These are phyloP conservation scores for Actinia tenebrosa DNA, from an alignment of 64 coral and sea anemone species.

Conservation along the genomic window DNA sequence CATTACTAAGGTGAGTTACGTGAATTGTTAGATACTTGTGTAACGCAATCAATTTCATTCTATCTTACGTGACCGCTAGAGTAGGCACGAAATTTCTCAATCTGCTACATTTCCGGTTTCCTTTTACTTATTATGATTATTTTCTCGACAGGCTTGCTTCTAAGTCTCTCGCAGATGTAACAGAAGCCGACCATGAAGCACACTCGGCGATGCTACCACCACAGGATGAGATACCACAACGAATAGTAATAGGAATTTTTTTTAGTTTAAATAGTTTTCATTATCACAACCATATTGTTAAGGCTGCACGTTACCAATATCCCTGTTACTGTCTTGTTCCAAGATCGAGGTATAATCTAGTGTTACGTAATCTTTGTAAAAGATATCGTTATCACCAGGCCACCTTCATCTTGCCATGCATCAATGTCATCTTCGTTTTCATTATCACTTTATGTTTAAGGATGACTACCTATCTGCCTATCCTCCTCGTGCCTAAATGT, in stretches of 20 bases:
- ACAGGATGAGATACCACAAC: constrained; percentile 39
- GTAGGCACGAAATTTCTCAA: background rate
- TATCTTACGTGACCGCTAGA: background rate
- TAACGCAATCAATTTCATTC: background rate
- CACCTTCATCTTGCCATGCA: no score
- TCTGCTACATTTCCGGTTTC: background rate
- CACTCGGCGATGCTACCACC: constrained; percentile 19
- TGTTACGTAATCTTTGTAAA: no score
- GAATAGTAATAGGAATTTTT: constrained; percentile 24
- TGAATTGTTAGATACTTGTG: background rate
- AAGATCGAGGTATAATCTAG: no score
- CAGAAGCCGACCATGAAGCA: background rate
- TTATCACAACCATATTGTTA: no score
- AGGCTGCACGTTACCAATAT: no score
- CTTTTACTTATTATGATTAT: background rate
- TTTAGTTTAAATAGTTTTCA: no score
- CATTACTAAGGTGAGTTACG: constrained; percentile 38
- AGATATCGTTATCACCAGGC: no score
- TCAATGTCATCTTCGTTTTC: no score
- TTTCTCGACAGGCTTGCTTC: constrained; percentile 1
- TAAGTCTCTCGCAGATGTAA: background rate
- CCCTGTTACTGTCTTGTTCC: no score
- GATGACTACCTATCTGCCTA: no score
- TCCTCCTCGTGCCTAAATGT: no score
- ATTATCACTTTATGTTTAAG: no score